Conservation (phyloP, 2,113 vertebrate genomes). For the Oxygymnocypris stewartii region DNA sequence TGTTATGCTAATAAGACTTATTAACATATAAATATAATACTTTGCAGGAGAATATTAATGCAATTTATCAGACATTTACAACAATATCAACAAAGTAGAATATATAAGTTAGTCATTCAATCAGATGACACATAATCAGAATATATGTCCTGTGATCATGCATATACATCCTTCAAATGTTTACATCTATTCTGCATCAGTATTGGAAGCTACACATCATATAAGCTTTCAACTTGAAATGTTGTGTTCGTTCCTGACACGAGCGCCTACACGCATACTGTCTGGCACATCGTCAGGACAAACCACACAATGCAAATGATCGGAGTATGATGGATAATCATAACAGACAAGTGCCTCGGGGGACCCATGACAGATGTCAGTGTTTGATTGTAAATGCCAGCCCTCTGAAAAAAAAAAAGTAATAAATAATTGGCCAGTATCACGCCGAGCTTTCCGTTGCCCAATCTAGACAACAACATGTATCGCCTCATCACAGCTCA, state of each 20-base stretch:
- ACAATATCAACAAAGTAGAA: neutral
- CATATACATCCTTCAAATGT: neutral
- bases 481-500: conserved; percentile 64
- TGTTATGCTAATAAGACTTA: too few relatives aligned
- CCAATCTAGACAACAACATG: conserved; percentile 58
- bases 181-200: neutral
- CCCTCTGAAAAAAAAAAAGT: conserved; percentile 45
- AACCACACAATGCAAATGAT: conserved; percentile 66
- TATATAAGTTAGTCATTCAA: neutral
- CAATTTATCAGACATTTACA: neutral
- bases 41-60: too few relatives aligned
- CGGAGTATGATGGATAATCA: conserved; percentile 66
- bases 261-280: neutral
- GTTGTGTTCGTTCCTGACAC: neutral
- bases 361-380: conserved; percentile 74
- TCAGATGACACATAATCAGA: neutral
- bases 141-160: neutral
- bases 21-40: too few relatives aligned
- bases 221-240: neutral
- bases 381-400: conserved; percentile 74
- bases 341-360: conserved; percentile 70
- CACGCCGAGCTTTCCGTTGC: conserved; percentile 54
- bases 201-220: neutral
- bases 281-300: conserved; percentile 8
- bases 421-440: conserved; percentile 41